Conservation (phyloP, 1,140 invertebrate species). For the Heterodera schachtii region DNA sequence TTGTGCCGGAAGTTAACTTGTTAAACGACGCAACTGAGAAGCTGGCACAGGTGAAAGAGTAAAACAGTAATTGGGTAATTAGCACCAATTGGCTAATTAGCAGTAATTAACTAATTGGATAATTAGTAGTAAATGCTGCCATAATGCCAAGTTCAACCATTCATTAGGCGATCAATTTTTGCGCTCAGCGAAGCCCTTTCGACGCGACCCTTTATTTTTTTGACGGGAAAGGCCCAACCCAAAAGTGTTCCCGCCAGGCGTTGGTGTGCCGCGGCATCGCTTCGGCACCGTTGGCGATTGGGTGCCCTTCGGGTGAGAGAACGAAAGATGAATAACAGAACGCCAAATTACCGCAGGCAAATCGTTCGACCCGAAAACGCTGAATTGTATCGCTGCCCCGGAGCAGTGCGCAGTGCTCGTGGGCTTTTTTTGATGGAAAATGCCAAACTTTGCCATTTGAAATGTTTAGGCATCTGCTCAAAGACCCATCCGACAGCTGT, state of each 20-base stretch:
- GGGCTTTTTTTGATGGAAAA: too few relatives aligned
- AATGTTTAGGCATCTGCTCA: neutral
- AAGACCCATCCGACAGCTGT: conserved; percentile 8
- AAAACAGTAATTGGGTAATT: neutral
- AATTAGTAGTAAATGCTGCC: neutral
- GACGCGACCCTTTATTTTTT: conserved; percentile 25
- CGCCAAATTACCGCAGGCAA: conserved; percentile 13
- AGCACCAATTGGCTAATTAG: too few relatives aligned
- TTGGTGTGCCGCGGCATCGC: conserved; percentile 27
- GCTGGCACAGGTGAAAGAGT: conserved; percentile 28
- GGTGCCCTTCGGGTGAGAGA: conserved; percentile 19
- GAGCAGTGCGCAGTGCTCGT: conserved; percentile 1
- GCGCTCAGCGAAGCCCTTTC: conserved; percentile 24
- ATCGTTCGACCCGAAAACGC: conserved; percentile 20
- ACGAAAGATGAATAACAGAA: neutral
- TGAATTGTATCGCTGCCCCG: conserved; percentile 14
- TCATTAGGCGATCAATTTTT: conserved; percentile 20
- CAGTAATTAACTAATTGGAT: too few relatives aligned
- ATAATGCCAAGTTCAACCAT: neutral
- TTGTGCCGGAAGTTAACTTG: conserved; percentile 27
- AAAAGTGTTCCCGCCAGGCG: conserved; percentile 31
- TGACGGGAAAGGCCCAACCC: neutral
- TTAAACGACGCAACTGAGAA: conserved; percentile 39
- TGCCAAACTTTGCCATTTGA: too few relatives aligned
- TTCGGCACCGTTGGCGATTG: conserved; percentile 21